Base-by-base conservation (phyloP, 2,888 invertebrate species). In the Deilephila elpenor region DNA sequence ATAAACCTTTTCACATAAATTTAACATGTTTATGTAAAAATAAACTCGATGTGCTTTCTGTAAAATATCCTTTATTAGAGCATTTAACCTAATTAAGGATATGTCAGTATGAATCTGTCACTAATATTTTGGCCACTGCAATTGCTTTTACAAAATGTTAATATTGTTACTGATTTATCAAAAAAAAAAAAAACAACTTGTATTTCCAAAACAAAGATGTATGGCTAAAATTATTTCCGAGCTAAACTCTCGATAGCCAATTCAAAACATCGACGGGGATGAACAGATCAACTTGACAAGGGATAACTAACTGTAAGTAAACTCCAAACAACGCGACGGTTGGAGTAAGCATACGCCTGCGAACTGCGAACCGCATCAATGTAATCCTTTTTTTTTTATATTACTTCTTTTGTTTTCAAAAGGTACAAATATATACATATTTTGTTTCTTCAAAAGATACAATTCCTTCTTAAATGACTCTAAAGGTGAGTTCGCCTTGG, bases 211-310 rank as follows among this genome's bases (percentile, higher is more conserved):
- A 61, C 6, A 29, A 4, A 14, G 32, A 19, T 29, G 25, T 32
- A 32, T 29, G 25, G 7, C 17, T 19, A 34, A 29, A 32, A 29
- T 61, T 61, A 61, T 29, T 32, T 32, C 19, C 5, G 1, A 32
- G 19, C 17, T 61, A 61, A 61, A 32, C 14, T 61, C 17, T 61
- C 32, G 14, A 61, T 53, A 70, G 74, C 71, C 74, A 59, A 76
- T 77, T 79, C 74, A 71, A 78, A 80, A 80, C 79, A 78, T 80
- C 83, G 88, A 86, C 80, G 82, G 78, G 84, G 80, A 25, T 53
- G 44, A 53, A 77, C 74, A 73, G 78, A 80, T 78, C 77, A 76
- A 76, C 78, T 79, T 84, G 83, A 84, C 79, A 78, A 82, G 77
- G 83, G 84, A 74, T 76, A 72, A 32, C 56, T 76, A 72, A 32